Evolutionary conservation across 2,888 invertebrate species (phyloP).

Genomic region (Mechanitis messenoides): DNA sequence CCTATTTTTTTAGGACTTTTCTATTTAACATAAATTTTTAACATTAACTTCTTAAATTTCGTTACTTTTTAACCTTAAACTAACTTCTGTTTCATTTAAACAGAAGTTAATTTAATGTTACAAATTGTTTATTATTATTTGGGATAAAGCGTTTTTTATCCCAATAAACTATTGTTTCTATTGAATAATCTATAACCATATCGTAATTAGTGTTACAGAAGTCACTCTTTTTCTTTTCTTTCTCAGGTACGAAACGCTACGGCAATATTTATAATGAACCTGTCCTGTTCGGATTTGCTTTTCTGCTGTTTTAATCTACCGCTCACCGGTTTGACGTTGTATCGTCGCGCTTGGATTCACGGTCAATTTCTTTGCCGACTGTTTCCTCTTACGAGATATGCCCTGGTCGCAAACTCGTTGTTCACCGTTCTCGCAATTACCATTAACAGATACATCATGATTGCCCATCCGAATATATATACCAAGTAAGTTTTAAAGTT

Average conservation of each 20-base stretch:
- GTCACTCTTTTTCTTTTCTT: slow-evolving; percentile 5
- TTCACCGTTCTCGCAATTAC: slow-evolving; percentile 88
- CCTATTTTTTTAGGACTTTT: too few relatives aligned
- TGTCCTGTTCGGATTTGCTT: slow-evolving; percentile 85
- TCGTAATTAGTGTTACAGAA: too few relatives aligned
- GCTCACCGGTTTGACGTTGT: slow-evolving; percentile 85
- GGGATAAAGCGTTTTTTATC: too few relatives aligned
- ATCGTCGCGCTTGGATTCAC: slow-evolving; percentile 82
- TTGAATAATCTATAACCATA: too few relatives aligned
- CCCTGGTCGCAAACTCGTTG: slow-evolving; percentile 85
- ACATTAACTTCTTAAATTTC: too few relatives aligned
- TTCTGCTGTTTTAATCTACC: slow-evolving; percentile 90
- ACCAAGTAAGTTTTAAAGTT: slow-evolving; percentile 78
- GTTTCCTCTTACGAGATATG: slow-evolving; percentile 85
- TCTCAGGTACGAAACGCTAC: slow-evolving; percentile 87
- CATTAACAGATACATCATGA: slow-evolving; percentile 89
- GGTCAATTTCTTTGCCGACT: slow-evolving; percentile 81
- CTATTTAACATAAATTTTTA: too few relatives aligned
- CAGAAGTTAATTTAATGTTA: too few relatives aligned
- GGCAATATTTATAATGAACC: slow-evolving; percentile 88
- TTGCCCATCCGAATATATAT: slow-evolving; percentile 86
- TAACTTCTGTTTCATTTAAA: too few relatives aligned
- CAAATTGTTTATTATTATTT: too few relatives aligned
- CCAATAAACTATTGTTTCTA: too few relatives aligned
- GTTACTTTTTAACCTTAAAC: too few relatives aligned